Conservation (phyloP, 2,113 vertebrate genomes). For the Oncorhynchus nerka region DNA sequence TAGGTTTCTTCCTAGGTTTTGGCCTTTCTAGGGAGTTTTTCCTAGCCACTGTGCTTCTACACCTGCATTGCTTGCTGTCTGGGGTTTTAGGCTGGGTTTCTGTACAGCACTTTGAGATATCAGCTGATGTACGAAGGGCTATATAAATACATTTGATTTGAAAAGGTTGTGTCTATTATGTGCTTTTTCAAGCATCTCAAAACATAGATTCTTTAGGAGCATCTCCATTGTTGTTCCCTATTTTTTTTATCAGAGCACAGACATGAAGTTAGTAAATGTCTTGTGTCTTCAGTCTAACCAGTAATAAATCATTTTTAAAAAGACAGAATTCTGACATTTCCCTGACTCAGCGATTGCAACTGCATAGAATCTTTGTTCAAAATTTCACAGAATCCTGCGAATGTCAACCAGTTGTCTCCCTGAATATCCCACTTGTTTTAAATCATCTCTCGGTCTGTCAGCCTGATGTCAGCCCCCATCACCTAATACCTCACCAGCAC, state of each 20-base stretch:
- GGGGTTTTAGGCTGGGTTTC: no score
- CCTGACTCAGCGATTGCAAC: neutral
- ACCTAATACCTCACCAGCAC: neutral
- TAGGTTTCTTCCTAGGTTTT: no score
- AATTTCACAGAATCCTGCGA: neutral
- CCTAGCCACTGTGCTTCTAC: no score
- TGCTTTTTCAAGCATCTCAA: neutral
- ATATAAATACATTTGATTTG: neutral
- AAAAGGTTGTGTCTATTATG: neutral
- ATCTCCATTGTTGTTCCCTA: neutral
- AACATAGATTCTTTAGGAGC: neutral
- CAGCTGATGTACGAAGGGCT: no score
- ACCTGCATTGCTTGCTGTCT: no score
- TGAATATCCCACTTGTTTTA: neutral
- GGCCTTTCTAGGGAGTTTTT: no score
- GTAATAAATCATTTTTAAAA: neutral
- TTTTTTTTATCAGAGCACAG: neutral
- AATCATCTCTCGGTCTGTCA: neutral
- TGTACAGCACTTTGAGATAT: no score
- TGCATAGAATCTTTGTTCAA: slow-evolving; percentile 11
- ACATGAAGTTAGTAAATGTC: neutral
- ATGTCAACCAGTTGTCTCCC: slow-evolving; percentile 11
- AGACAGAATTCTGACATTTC: neutral
- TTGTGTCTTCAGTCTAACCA: neutral
- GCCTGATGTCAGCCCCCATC: neutral